Evolutionary conservation across 2,113 vertebrate species (phyloP).

Genomic region (Salvelinus sp.): DNA sequence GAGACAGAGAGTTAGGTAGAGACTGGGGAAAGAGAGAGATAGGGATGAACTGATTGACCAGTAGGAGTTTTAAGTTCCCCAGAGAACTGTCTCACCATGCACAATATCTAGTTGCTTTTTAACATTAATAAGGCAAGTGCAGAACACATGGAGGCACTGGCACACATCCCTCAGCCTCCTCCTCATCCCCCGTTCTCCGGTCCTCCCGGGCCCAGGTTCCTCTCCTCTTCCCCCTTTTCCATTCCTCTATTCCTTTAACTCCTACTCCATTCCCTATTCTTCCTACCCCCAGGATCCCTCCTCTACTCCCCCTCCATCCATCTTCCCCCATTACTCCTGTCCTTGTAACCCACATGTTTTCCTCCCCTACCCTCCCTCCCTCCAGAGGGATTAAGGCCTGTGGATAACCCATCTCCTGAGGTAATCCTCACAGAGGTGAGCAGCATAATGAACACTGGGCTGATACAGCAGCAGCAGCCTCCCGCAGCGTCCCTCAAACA

Average conservation of each 20-base stretch:
- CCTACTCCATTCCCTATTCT: neutral
- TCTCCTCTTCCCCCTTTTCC: neutral
- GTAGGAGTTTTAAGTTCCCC: neutral
- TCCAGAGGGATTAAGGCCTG: conserved; percentile 14
- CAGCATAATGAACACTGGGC: conserved; percentile 39
- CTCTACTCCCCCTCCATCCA: neutral
- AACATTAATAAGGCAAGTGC: too few relatives aligned
- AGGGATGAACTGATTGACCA: neutral
- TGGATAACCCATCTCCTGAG: conserved; percentile 30
- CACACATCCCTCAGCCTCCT: too few relatives aligned
- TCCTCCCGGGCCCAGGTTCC: neutral
- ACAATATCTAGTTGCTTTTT: neutral
- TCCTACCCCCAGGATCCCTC: neutral
- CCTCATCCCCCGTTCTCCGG: too few relatives aligned
- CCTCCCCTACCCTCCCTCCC: neutral
- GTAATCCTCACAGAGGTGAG: conserved; percentile 26
- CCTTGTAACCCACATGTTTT: neutral
- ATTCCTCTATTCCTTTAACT: neutral
- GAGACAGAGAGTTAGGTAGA: neutral
- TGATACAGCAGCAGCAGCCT: conserved; percentile 30
- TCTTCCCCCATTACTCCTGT: neutral
- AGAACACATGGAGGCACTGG: too few relatives aligned
- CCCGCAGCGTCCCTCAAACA: conserved; percentile 24
- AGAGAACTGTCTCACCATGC: neutral
- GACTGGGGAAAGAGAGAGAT: neutral